phyloP scores from a whole-genome alignment of 2,797 vertebrate genomes.

The Eidolon dupreanum region DNA sequence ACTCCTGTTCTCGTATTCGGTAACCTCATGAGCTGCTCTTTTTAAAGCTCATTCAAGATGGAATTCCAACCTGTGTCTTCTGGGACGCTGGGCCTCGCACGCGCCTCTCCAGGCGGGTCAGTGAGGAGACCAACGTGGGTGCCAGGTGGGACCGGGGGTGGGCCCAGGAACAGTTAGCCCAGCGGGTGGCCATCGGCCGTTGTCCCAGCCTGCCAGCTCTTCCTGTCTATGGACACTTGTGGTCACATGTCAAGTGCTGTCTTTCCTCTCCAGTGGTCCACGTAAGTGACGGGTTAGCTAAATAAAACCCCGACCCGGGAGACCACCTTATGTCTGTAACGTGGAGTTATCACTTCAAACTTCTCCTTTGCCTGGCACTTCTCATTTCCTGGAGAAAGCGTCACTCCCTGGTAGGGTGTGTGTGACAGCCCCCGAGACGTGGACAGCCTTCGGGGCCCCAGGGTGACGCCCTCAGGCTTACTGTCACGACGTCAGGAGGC shows the following conservation, averaged over 20 bases:
- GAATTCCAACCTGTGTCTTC: background rate
- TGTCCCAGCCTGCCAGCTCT: no score
- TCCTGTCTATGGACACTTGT: background rate
- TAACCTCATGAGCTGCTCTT: background rate
- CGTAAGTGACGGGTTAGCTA: accelerated
- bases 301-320: no score
- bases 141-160: background rate
- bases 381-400: background rate
- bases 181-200: accelerated
- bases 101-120: background rate
- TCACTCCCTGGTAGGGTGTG: accelerated
- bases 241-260: accelerated
- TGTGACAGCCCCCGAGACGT: no score
- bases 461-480: accelerated
- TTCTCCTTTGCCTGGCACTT: background rate
- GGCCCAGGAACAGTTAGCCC: background rate
- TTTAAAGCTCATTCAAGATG: background rate
- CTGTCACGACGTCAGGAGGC: background rate
- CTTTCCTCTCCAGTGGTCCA: no score
- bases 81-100: accelerated
- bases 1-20: background rate
- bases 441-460: background rate
- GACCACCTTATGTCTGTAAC: no score
- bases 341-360: accelerated
- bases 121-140: accelerated